A percentile compares a stretch with the other conserved stretches of the same genome.
phyloP scores from a whole-genome alignment of 2,113 vertebrate species.

The Rhinolophus ferrumequinum region DNA sequence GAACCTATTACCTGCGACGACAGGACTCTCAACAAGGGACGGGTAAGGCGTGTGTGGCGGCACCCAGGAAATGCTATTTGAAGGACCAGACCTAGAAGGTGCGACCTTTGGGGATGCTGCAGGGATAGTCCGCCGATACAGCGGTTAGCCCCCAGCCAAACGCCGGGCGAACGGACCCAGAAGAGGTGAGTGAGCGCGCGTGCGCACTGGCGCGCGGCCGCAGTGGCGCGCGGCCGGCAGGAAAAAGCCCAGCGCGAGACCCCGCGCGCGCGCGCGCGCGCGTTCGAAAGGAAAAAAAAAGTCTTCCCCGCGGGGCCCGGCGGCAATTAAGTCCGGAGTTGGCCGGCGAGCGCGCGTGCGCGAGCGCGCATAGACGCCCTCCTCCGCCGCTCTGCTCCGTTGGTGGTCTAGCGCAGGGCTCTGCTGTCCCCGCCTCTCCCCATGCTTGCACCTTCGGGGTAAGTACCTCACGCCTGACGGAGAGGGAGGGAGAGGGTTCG shows the following conservation, averaged over 20 bases:
- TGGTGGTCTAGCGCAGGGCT: constrained; percentile 3
- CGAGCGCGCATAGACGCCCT: constrained; percentile 34
- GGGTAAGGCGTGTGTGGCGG: not conserved
- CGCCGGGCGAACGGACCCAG: not conserved
- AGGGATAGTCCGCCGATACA: not conserved
- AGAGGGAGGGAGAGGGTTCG: not conserved
- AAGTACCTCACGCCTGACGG: not conserved
- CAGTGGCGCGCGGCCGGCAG: not conserved
- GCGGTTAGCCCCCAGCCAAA: not conserved
- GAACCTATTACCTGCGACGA: constrained; percentile 63
- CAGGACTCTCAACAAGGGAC: not conserved
- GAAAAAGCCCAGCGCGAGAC: not conserved
- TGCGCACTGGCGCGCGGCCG: constrained; percentile 39
- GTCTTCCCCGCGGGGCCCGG: constrained; percentile 8
- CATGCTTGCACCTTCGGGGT: constrained; percentile 16
- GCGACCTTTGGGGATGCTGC: not conserved
- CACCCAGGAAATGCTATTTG: not conserved
- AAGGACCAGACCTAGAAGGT: not conserved
- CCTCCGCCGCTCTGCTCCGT: not conserved
- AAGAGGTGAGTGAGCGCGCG: not conserved
- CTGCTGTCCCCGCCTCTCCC: not conserved
- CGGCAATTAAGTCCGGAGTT: constrained; percentile 38
- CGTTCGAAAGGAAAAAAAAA: not conserved
- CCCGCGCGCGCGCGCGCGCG: not conserved
- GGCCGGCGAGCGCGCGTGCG: constrained; percentile 54